A percentile compares a stretch with the other conserved stretches of the same genome.
phyloP scores from a whole-genome alignment of 2,797 vertebrate species.

The Todus mexicanus region DNA sequence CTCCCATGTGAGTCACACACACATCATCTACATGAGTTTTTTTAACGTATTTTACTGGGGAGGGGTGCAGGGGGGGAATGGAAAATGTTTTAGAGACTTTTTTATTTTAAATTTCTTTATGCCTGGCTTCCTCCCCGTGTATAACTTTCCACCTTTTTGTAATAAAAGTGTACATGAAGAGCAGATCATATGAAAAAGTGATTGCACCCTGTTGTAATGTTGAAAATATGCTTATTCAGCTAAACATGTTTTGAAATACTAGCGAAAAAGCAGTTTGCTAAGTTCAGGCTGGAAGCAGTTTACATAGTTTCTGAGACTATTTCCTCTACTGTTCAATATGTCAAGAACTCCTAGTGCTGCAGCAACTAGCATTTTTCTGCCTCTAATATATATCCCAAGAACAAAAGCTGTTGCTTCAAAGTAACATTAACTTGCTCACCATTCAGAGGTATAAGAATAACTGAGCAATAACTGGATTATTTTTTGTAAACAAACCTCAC shows the following conservation, averaged over 20 bases:
- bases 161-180: not conserved
- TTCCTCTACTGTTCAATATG: slow-evolving; percentile 1
- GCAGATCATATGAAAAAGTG: slow-evolving; percentile 6
- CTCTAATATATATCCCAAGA: not conserved
- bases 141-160: not conserved
- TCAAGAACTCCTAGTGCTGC: not conserved
- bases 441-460: not conserved
- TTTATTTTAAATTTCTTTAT: not conserved
- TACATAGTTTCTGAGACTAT: not conserved
- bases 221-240: slow-evolving; percentile 16
- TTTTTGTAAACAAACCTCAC: not conserved
- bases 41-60: not conserved
- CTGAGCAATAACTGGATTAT: not conserved
- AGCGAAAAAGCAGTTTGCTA: not conserved
- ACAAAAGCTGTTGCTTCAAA: not conserved
- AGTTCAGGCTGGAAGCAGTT: not conserved
- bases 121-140: not conserved
- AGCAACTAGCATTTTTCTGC: not conserved
- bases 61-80: not conserved
- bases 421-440: not conserved
- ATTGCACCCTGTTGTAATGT: not conserved
- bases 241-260: slow-evolving; percentile 1
- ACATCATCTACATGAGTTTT: not conserved
- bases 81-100: not conserved
- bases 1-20: not conserved